These are phyloP conservation scores for Alouatta palliata DNA, from an alignment of 2,113 vertebrate genomes.

Conservation along the genomic window DNA sequence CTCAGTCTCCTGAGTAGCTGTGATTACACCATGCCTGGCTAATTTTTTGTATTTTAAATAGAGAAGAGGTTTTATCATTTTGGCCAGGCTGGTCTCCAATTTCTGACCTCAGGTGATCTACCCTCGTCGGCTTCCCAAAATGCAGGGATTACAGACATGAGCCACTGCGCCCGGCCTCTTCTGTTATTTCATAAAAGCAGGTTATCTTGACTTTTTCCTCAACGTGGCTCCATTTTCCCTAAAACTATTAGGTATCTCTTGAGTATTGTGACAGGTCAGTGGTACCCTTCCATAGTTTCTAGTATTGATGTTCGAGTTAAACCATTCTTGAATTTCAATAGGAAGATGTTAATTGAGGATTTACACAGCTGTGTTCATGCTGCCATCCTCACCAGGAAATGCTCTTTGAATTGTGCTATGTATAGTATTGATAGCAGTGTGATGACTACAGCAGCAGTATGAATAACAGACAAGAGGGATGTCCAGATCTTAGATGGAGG, in stretches of 20 bases:
- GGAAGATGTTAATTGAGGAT: neutral
- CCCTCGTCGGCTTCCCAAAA: too few species aligned
- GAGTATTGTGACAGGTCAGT: neutral
- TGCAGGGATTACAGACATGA: too few species aligned
- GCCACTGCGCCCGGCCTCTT: neutral
- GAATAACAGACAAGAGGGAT: neutral
- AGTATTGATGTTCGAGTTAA: neutral
- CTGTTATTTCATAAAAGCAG: neutral
- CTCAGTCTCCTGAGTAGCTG: too few species aligned
- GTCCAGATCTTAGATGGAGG: neutral
- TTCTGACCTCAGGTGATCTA: too few species aligned
- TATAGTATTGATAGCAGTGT: fast-evolving
- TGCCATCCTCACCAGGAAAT: neutral
- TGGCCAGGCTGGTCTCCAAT: too few species aligned
- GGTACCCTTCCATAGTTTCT: neutral
- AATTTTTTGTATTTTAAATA: too few species aligned
- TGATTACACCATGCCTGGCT: too few species aligned
- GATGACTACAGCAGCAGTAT: neutral
- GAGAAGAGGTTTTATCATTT: too few species aligned
- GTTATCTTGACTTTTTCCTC: neutral
- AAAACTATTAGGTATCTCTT: neutral
- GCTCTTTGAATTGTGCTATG: neutral
- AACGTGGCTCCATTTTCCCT: neutral
- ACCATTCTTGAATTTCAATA: neutral
- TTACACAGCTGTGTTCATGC: neutral